Evolutionary conservation across 2,797 vertebrate species (phyloP), one percentile per base, ranked within the genome.

Genomic region (Macroramphosus scolopax): DNA sequence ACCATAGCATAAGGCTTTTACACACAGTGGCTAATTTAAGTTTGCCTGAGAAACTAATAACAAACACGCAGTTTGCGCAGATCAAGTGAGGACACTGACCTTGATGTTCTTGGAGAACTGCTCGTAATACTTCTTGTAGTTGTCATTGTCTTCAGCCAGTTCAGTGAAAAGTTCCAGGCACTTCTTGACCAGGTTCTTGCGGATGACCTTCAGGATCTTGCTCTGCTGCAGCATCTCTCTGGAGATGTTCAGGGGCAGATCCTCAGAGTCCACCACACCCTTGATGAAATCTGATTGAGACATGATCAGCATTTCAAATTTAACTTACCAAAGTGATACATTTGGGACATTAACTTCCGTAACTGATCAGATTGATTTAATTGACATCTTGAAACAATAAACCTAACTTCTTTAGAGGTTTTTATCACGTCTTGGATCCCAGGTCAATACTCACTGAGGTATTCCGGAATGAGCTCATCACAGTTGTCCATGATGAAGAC

Each of bases 141-240:
- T 97, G 47, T 97, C 94, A 63, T 94, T 95, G 75, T 97, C 94
- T 41, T 97, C 95, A 0, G 93, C 65, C 9, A 97, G 57, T 40
- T 96, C 94, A 0, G 88, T 83, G 75, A 98, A 98, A 3, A 98
- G 93, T 10, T 98, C 96, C 16, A 98, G 18, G 63, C 93, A 96
- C 72, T 98, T 98, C 80, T 98, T 98, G 20, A 98, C 96, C 68
- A 98, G 83, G 68, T 98, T 98, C 85, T 98, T 98, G 38, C 96
- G 84, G 51, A 98, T 98, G 8, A 98, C 95, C 53, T 98, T 98
- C 41, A 98, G 82, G 72, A 98, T 98, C 74, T 98, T 98, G 87
- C 96, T 98, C 60, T 98, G 95, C 56, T 98, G 96, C 52, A 98
- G 78, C 95, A 95, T 98, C 81, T 98, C 96, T 86, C 96, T 92